Conservation (phyloP, 2,888 invertebrate species). For the Charanyca ferruginea region DNA sequence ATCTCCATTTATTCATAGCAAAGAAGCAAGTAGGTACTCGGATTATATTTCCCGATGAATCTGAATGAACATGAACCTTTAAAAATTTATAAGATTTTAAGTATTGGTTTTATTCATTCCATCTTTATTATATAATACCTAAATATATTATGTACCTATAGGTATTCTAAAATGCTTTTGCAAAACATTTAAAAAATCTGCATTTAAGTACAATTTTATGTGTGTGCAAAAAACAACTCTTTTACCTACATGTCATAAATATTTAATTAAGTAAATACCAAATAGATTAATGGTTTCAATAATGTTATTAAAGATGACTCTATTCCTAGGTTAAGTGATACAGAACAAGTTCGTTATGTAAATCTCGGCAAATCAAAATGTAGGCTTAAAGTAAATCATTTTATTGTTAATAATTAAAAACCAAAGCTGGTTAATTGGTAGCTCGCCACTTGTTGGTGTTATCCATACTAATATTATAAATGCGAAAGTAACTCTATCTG, state of each 20-base stretch:
- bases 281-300: slow-evolving; percentile 2
- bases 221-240: background rate
- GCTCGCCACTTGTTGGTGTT: background rate
- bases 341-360: slow-evolving; percentile 29
- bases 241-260: background rate
- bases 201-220: background rate
- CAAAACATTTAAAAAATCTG: background rate
- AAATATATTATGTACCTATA: too few species aligned
- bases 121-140: background rate
- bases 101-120: background rate
- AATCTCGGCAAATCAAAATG: slow-evolving; percentile 30
- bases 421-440: slow-evolving; percentile 28
- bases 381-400: slow-evolving; percentile 24
- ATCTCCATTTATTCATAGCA: slow-evolving; percentile 5
- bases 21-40: background rate
- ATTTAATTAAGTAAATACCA: slow-evolving; percentile 16
- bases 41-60: background rate
- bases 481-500: too few species aligned
- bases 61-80: too few species aligned
- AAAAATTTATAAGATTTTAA: background rate
- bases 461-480: too few species aligned
- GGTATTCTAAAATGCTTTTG: slow-evolving; percentile 3
- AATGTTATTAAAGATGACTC: slow-evolving; percentile 18
- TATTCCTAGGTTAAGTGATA: slow-evolving; percentile 25
- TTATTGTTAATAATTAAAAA: slow-evolving; percentile 21